Base-by-base conservation (phyloP, 37 sponge, comb jelly and placozoan genomes). In the Beroe forskalii region DNA sequence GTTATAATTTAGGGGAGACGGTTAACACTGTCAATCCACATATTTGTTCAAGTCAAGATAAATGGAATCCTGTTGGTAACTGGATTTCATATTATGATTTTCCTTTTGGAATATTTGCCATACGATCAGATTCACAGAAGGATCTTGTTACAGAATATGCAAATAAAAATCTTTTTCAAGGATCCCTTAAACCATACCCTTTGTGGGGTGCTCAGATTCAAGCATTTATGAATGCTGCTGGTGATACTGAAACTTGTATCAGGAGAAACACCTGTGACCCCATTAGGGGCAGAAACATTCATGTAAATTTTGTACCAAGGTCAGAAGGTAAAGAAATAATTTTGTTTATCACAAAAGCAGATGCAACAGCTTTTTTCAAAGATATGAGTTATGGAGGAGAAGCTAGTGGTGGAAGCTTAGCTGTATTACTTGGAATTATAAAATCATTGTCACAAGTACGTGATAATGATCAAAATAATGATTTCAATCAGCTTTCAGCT, bases 331-430 rank as follows among this genome's bases (percentile, higher is more conserved):
- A 42, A 24, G 48, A 43, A 4, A 80, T 80, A n/a, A 80, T 80
- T 24, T 6, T 80, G 48, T 1, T 80, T 6, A 25, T 80, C 28
- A 43, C 86, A 12, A 80, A 80, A 43, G 55, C 86, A 38, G 86
- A 80, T 80, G 43, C 86, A 80, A 44, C 86, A 42, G 86, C 86
- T 43, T 80, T 42, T 44, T 80, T 80, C 48, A 80, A 80, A 44
- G 44, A 41, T 3, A 32, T 80, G n/a, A 80, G 86, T 80, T 80
- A 38, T 42, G 86, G 86, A 1, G 86, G 55, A 44, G 30, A 80
- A 25, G 86, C 8, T 23, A 44, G 55, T 80, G 86, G 55, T n/a
- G 86, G 17, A 1, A 80, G 86, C 30, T 1, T 43, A 25, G 86
- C 86, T 33, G 43, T 80, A 1, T 17, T 80, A 4, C n/a, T 80